phyloP scores from a whole-genome alignment of 1,140 invertebrate genomes.

The Lasioglossum baleicum region DNA sequence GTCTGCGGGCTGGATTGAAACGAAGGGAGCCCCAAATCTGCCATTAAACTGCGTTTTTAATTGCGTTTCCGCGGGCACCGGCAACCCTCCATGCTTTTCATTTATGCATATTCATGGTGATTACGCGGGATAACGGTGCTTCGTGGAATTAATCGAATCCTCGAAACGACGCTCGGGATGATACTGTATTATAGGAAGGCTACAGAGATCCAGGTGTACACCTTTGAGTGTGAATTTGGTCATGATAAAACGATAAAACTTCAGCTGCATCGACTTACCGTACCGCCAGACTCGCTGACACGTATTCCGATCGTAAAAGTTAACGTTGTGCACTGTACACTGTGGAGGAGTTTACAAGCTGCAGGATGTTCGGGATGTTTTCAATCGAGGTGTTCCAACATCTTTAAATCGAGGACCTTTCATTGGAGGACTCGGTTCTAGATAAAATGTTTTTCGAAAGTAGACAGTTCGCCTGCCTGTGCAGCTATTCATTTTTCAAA shows the following conservation, averaged over 20 bases:
- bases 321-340: too few relatives aligned
- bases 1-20: not conserved
- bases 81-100: not conserved
- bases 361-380: too few relatives aligned
- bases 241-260: not conserved
- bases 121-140: not conserved
- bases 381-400: too few relatives aligned
- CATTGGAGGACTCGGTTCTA: too few relatives aligned
- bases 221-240: not conserved
- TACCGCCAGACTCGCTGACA: too few relatives aligned
- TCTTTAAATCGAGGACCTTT: too few relatives aligned
- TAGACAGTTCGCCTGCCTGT: too few relatives aligned
- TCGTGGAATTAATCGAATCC: not conserved
- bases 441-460: too few relatives aligned
- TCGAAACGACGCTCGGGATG: not conserved
- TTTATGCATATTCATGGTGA: conserved; percentile 4
- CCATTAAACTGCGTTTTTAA: not conserved
- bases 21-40: not conserved
- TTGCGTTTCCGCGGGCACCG: not conserved
- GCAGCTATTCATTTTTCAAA: too few relatives aligned
- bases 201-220: not conserved
- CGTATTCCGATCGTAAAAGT: too few relatives aligned
- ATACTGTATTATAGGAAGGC: not conserved
- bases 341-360: too few relatives aligned
- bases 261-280: too few relatives aligned